Evolutionary conservation across 2,888 invertebrate species (phyloP).

Genomic region (Andrena chrysosceles): DNA sequence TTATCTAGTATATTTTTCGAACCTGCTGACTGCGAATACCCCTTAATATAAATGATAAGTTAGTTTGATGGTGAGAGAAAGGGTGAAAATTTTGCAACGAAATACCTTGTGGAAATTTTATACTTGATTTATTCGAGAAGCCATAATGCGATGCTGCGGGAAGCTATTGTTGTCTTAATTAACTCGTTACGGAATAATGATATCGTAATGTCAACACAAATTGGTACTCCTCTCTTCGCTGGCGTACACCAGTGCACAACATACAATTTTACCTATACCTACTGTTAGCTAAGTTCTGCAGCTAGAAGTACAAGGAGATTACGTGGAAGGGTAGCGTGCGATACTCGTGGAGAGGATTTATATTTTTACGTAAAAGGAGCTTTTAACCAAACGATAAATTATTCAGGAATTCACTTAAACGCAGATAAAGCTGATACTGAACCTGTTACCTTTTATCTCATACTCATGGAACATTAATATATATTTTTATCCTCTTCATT

Average conservation of each 20-base stretch:
- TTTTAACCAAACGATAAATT: neutral
- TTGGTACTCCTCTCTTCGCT: neutral
- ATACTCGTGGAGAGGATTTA: neutral
- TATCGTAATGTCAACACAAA: slow-evolving; percentile 17
- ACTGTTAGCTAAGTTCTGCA: neutral
- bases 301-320: neutral
- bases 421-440: neutral
- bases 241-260: neutral
- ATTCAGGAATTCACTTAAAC: neutral
- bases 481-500: too few relatives aligned
- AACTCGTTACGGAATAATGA: slow-evolving; percentile 3
- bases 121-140: neutral
- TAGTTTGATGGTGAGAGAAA: neutral
- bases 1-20: too few relatives aligned
- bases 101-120: neutral
- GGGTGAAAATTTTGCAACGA: neutral
- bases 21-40: too few relatives aligned
- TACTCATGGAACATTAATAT: neutral
- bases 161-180: slow-evolving; percentile 19
- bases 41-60: too few relatives aligned
- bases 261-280: slow-evolving; percentile 30
- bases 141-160: neutral
- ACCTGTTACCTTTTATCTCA: neutral
- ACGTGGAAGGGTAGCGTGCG: neutral
- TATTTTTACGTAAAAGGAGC: neutral